Base-by-base conservation (phyloP, 2,113 vertebrate species). In the Podarcis cretensis region DNA sequence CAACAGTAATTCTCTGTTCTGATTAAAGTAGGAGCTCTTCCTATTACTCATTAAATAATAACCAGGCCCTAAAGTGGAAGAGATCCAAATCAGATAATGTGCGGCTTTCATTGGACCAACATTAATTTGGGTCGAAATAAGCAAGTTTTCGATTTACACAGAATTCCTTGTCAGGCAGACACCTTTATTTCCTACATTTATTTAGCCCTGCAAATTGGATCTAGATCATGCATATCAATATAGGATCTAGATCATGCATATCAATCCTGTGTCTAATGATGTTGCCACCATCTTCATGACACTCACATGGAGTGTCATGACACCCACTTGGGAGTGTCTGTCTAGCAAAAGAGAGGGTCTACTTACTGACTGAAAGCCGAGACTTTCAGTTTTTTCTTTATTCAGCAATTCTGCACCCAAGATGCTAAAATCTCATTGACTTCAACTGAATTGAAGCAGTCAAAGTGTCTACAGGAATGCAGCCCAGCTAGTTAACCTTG, bases 151-250 rank as follows among this genome's bases (percentile, higher is more conserved):
- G 27, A 74, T 35, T n/a, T 63, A 40, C 32, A 27, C 48, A 30
- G 20, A 40, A 73, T 81, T 63, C 14, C n/a, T 1, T 30, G 18
- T 35, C 21, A 71, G 20, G 16, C 6, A 43, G 20, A 35, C 85
- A 81, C 59, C 86, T 75, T 81, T 69, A 1, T 1, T 85, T 65
- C 78, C 86, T 18, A 54, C 8, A 81, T 16, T 23, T 81, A 74
- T 10, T 25, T 32, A 90, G 37, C 23, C 83, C 35, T 81, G 59
- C 0, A 0, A 20, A 1, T 59, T 80, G 81, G 12, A 16, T 35
- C 32, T 71, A 85, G 80, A 80, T 71, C 20, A 81, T 57, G 54
- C 16, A 40, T 74, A 40, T 80, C 68, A 37, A 71, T 92, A 25
- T 1, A 14, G 1, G 21, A 63, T 57, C 32, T 71, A 85, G 80